A percentile compares a stretch with the other conserved stretches of the same genome.
These are phyloP conservation scores for Psephotus haematonotus DNA, from an alignment of 2,113 vertebrate species.

Conservation along the genomic window DNA sequence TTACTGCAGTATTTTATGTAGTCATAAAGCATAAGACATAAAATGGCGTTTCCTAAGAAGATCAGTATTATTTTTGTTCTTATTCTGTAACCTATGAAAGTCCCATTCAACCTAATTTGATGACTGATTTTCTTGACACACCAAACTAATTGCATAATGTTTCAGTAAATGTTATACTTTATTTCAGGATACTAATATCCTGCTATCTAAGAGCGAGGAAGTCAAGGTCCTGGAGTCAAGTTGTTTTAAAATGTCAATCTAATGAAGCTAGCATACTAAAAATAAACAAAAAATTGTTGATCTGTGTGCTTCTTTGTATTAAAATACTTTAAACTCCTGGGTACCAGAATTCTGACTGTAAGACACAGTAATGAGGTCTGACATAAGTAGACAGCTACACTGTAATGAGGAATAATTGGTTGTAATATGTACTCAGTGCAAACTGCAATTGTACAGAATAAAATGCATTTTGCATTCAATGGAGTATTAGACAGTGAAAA, in stretches of 20 bases:
- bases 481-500: not conserved
- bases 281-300: constrained; percentile 31
- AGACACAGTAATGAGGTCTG: constrained; percentile 31
- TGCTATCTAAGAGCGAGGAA: not conserved
- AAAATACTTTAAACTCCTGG: constrained; percentile 31
- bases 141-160: not conserved
- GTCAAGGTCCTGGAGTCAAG: not conserved
- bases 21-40: not conserved
- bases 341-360: not conserved
- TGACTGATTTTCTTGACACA: not conserved
- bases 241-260: constrained; percentile 25
- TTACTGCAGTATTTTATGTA: not conserved
- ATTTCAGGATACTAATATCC: not conserved
- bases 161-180: not conserved
- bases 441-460: not conserved
- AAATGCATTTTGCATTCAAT: constrained; percentile 29
- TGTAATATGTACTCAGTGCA: constrained; percentile 22
- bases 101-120: not conserved
- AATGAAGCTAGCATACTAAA: constrained; percentile 18
- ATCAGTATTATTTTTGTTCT: not conserved
- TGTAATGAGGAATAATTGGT: constrained; percentile 58
- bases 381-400: constrained; percentile 27
- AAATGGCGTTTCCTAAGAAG: not conserved
- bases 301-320: constrained; percentile 28
- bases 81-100: not conserved